Evolutionary conservation across 2,113 vertebrate species (phyloP).

Genomic region (Pimephales promelas): DNA sequence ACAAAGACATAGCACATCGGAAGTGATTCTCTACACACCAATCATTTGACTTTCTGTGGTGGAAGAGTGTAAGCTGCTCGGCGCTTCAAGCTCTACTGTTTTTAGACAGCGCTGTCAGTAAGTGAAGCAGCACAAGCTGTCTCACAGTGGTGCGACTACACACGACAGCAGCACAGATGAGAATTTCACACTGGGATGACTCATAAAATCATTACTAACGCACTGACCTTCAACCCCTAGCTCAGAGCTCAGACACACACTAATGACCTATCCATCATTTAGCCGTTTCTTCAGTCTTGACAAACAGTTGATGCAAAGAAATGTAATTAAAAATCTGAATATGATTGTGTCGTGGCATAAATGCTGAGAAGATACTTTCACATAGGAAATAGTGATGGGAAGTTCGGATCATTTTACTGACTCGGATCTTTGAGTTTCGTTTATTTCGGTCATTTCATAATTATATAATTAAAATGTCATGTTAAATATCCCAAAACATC

Average conservation of each 20-base stretch:
- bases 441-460: too few relatives aligned
- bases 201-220: constrained; percentile 36
- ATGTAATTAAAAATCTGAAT: constrained; percentile 3
- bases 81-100: not conserved
- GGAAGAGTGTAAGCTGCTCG: not conserved
- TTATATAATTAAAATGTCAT: too few relatives aligned
- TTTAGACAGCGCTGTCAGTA: constrained; percentile 11
- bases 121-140: constrained; percentile 25
- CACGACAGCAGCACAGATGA: not conserved
- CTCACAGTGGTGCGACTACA: constrained; percentile 21
- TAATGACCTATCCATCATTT: constrained; percentile 39
- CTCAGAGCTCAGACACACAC: not conserved
- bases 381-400: too few relatives aligned
- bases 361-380: not conserved
- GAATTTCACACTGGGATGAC: constrained; percentile 31
- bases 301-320: constrained; percentile 11
- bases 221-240: constrained; percentile 29
- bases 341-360: not conserved
- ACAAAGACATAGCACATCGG: not conserved
- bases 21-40: constrained; percentile 1
- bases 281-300: not conserved
- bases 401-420: too few relatives aligned
- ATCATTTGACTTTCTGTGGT: not conserved
- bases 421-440: too few relatives aligned
- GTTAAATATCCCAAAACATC: too few relatives aligned